Percentiles rank a stretch among this genome's conserved stretches.
Conservation (phyloP, 2,888 invertebrate species). For the Hirtodrosophila confusa region DNA sequence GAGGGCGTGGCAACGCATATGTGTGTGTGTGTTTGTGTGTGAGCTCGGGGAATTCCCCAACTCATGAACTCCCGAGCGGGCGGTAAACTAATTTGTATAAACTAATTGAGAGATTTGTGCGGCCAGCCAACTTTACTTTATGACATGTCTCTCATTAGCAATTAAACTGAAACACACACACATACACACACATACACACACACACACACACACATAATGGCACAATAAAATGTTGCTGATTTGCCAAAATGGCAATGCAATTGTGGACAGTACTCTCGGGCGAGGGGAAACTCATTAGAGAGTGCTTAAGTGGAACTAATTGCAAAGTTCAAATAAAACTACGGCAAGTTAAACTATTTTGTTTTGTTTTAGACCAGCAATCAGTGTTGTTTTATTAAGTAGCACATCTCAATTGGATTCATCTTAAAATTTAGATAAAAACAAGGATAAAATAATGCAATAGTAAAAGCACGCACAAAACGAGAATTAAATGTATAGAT, state of each 20-base stretch:
- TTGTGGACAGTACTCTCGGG: slow-evolving; percentile 8
- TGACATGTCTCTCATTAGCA: slow-evolving; percentile 75
- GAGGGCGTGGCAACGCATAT: slow-evolving; percentile 17
- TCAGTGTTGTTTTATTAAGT: too few relatives aligned
- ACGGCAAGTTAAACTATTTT: slow-evolving; percentile 16
- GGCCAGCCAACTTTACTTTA: slow-evolving; percentile 51
- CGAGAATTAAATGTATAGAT: too few relatives aligned
- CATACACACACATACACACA: slow-evolving; percentile 1
- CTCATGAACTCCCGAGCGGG: slow-evolving; percentile 60
- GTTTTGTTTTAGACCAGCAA: too few relatives aligned
- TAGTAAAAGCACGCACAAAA: too few relatives aligned
- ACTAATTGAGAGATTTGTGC: slow-evolving; percentile 75
- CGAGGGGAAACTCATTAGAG: neutral
- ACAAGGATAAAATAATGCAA: too few relatives aligned
- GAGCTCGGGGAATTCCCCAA: slow-evolving; percentile 41
- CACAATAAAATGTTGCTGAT: slow-evolving; percentile 55
- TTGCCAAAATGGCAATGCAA: slow-evolving; percentile 38
- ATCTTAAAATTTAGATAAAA: too few relatives aligned
- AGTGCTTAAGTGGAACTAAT: slow-evolving; percentile 27
- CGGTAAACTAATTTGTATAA: slow-evolving; percentile 76
- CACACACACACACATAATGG: slow-evolving; percentile 23
- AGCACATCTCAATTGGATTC: too few relatives aligned
- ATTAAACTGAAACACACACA: slow-evolving; percentile 50
- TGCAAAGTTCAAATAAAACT: slow-evolving; percentile 24
- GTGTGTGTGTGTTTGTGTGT: slow-evolving; percentile 1